Evolutionary conservation across 2,797 vertebrate species (phyloP), one percentile per base, ranked within the genome.

Genomic region (Euthynnus affinis): DNA sequence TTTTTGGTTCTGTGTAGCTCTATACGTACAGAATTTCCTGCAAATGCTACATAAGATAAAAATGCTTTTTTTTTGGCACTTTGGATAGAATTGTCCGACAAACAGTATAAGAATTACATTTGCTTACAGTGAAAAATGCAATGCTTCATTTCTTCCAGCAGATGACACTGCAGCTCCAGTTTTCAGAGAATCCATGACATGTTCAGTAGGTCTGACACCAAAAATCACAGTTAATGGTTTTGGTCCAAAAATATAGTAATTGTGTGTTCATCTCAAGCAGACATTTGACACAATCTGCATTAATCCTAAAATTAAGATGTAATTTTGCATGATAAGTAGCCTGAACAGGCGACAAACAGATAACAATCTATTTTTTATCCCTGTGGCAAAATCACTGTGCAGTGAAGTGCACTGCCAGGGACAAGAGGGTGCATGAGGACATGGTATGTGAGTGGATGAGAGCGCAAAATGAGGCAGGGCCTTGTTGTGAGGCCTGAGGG

Each of bases 401-500:
- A 88, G 80, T 72, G 75, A 86, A 83, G 86, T 82, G 87, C 60
- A 84, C 70, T 80, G 81, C 62, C 57, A 62, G 84, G 78, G 89
- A 88, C 86, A 78, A 29, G 78, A 90, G 91, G 91, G 79, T 91
- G 86, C 20, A 71, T 64, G 71, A 93, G 92, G 91, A 93, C 91
- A 91, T 59, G 72, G 14, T 71, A 48, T 82, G 74, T 65, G 78
- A 87, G 86, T 76, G 87, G 83, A 89, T 82, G 80, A 81, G 83
- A 85, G 83, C 23, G 37, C 72, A 83, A 72, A 87, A 71, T 25
- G 73, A 86, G 76, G 83, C 79, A 67, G 80, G 73, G 78, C 78
- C 48, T 46, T 62, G 89, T 80, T 85, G 66, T 70, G 57, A 1
- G 53, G 84, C 89, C 87, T 48, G 63, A 77, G 66, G 88, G 88